Conservation (phyloP, 2,797 vertebrate species). For the Helostoma temminkii region DNA sequence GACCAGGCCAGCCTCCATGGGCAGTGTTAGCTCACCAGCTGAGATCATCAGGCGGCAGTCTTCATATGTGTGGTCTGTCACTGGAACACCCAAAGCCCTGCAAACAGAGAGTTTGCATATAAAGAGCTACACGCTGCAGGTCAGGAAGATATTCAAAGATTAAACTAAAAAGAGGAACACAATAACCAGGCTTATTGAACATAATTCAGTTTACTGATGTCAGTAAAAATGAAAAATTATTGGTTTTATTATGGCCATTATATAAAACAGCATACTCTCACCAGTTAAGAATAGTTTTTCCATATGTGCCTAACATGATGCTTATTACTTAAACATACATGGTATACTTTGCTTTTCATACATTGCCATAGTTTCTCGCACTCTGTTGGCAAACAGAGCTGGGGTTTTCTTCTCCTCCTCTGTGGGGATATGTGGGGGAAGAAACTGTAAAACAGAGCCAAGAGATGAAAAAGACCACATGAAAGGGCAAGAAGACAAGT, state of each 20-base stretch:
- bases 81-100: conserved; percentile 89
- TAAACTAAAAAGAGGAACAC: neutral
- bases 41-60: conserved; percentile 98
- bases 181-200: neutral
- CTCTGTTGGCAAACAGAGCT: conserved; percentile 87
- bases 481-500: conserved; percentile 6
- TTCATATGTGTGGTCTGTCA: conserved; percentile 98
- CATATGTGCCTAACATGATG: neutral
- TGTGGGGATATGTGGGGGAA: conserved; percentile 90
- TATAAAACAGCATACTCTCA: conserved; percentile 1
- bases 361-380: conserved; percentile 91
- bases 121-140: too few relatives aligned
- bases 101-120: conserved; percentile 21
- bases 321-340: conserved; percentile 3
- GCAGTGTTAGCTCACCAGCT: conserved; percentile 94
- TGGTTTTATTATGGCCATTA: neutral
- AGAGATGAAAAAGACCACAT: conserved; percentile 16
- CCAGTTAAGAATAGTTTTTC: too few relatives aligned
- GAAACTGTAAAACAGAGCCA: conserved; percentile 84
- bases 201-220: neutral
- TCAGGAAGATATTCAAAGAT: neutral
- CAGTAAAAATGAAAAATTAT: neutral
- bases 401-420: conserved; percentile 91
- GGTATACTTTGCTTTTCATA: conserved; percentile 58
- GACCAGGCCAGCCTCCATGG: conserved; percentile 97